Evolutionary conservation across 1,140 invertebrate species (phyloP), one percentile per base, ranked within the genome.

Genomic region (Lordiphosa clarofinis): DNA sequence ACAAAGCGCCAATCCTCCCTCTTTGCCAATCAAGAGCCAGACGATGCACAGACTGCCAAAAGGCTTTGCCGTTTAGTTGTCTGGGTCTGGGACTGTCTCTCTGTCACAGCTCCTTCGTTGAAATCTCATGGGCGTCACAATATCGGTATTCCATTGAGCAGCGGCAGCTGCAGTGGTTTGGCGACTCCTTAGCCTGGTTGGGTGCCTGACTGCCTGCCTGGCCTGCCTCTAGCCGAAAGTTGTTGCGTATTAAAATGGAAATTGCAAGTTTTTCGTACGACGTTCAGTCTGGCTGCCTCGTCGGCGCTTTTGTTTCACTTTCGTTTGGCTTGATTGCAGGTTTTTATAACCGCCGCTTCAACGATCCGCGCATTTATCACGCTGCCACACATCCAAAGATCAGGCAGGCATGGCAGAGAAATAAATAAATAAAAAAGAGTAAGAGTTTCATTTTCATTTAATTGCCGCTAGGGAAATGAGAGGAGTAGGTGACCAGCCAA

Each of bases 181-280:
- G 48, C 28, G 28, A 48, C 52, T 73, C 54, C 55, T 54, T 70
- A 28, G 48, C 44, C 37, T 38, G 21, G 37, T 31, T 28, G 4
- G 19, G 38, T 11, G 46, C 24, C 24, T 28, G 24, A 19, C 19
- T 19, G 24, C 4, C 24, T 38, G 37, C 15, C 11, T 15, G 35
- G 75, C 60, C 71, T 78, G 78, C 64, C 79, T 78, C 79, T 82
- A 84, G 79, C 78, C 73, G 76, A 82, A 82, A 82, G 78, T 82
- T 84, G 78, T 84, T 84, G 78, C 69, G 78, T 78, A 84, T 84
- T 79, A 78, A 84, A 84, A 84, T 84, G 79, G 78, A 86, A 84
- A 84, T 84, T 84, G 78, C 78, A 78, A 84, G 64, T 84, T 84
- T 84, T 82, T 82, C 55, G 64, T 63, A 62, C 37, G 47, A 50